phyloP scores from a whole-genome alignment of 2,888 invertebrate genomes.

The Epinotia brunnichana region DNA sequence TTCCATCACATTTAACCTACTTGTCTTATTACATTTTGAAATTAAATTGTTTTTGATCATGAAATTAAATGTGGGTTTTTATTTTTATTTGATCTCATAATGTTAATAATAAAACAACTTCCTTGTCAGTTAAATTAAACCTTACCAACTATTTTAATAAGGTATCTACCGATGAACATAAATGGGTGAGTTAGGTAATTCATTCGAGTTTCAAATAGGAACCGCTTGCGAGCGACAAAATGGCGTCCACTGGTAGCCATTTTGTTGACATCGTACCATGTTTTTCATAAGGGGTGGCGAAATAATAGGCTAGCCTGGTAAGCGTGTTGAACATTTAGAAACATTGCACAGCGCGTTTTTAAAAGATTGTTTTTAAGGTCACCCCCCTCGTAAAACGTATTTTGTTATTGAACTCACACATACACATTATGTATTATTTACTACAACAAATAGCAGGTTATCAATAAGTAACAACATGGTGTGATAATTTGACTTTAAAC shows the following conservation, averaged over 20 bases:
- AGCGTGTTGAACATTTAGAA: constrained; percentile 7
- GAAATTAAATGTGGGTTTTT: neutral
- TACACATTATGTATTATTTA: constrained; percentile 7
- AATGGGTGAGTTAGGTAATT: neutral
- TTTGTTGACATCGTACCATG: constrained; percentile 23
- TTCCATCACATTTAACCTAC: neutral
- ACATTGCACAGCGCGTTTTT: constrained; percentile 19
- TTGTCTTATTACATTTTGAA: neutral
- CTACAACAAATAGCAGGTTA: constrained; percentile 27
- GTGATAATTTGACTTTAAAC: constrained; percentile 15
- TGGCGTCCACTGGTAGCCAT: constrained; percentile 35
- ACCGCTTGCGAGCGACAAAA: constrained; percentile 13
- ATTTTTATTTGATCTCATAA: neutral
- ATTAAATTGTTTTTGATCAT: neutral
- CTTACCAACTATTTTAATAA: neutral
- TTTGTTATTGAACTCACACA: constrained; percentile 29
- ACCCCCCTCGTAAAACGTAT: constrained; percentile 20
- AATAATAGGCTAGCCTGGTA: constrained; percentile 32
- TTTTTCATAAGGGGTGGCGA: constrained; percentile 31
- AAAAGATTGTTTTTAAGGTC: constrained; percentile 25
- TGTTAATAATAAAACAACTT: neutral
- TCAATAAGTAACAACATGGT: constrained; percentile 11
- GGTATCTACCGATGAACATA: neutral
- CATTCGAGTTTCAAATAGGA: neutral
- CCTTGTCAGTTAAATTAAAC: neutral